Evolutionary conservation across 1,140 invertebrate species (phyloP).

Genomic region (Lanistes nyassanus): DNA sequence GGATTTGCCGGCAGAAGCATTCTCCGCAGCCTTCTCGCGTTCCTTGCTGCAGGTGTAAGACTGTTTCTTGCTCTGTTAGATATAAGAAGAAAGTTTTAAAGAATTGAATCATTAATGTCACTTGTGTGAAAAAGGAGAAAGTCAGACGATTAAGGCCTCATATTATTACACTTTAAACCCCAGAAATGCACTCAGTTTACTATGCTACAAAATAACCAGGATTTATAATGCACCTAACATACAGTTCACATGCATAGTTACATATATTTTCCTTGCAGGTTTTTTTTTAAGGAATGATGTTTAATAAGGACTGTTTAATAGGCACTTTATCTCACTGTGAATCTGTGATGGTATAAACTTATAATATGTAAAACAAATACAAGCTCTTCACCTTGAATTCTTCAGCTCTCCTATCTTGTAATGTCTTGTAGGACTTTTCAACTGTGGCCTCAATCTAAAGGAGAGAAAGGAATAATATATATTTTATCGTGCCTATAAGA

Average conservation of each 20-base stretch:
- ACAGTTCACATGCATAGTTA: slow-evolving; percentile 10
- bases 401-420: slow-evolving; percentile 85
- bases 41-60: slow-evolving; percentile 52
- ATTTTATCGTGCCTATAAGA: background rate
- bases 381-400: slow-evolving; percentile 75
- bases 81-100: no score
- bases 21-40: slow-evolving; percentile 56
- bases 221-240: background rate
- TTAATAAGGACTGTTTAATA: background rate
- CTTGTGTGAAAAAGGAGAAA: no score
- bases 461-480: slow-evolving; percentile 18
- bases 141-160: no score
- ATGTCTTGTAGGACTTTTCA: slow-evolving; percentile 83
- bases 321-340: background rate
- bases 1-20: slow-evolving; percentile 45
- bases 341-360: no score
- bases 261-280: background rate
- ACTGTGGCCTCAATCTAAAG: slow-evolving; percentile 80
- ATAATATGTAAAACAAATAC: no score
- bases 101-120: no score
- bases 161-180: no score
- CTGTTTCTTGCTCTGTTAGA: slow-evolving; percentile 57
- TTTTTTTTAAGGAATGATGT: no score
- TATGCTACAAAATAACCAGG: no score
- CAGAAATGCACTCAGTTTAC: no score